Evolutionary conservation across 2,888 invertebrate genomes (phyloP).

Genomic region (Brachynemurus nebulosus): DNA sequence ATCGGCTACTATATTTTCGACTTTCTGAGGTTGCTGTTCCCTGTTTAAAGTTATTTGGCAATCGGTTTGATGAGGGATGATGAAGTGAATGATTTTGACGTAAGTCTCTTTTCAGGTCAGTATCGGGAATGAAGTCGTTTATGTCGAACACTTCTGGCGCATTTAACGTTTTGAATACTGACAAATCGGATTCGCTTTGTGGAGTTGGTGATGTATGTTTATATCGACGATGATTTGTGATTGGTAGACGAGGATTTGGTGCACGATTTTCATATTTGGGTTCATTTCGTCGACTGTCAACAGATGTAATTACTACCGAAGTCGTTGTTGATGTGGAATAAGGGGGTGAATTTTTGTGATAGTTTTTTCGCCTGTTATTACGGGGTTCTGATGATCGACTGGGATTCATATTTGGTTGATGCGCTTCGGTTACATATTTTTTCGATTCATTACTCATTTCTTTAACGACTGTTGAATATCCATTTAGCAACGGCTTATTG

Average conservation of each 20-base stretch:
- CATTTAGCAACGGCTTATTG: neutral
- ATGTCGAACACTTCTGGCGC: conserved; percentile 4
- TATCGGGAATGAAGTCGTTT: neutral
- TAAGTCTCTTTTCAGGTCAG: neutral
- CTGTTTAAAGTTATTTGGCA: neutral
- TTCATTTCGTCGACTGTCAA: conserved; percentile 6
- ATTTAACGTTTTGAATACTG: neutral
- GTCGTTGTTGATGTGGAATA: neutral
- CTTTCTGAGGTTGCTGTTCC: neutral
- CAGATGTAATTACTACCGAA: neutral
- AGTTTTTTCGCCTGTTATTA: too few relatives aligned
- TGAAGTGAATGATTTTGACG: neutral
- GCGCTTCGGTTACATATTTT: neutral
- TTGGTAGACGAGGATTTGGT: neutral
- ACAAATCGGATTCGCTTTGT: neutral
- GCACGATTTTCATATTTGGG: conserved; percentile 1
- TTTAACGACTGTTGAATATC: neutral
- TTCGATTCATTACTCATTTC: neutral
- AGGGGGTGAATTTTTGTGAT: neutral
- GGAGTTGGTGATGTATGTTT: neutral
- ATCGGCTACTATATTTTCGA: conserved; percentile 22
- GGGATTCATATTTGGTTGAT: neutral
- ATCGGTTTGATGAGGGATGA: neutral
- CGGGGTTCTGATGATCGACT: neutral
- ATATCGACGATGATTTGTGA: neutral